A percentile compares a stretch with the other conserved stretches of the same genome.
These are phyloP conservation scores for Dasypolia templi DNA, from an alignment of 2,888 invertebrate genomes.

Conservation along the genomic window DNA sequence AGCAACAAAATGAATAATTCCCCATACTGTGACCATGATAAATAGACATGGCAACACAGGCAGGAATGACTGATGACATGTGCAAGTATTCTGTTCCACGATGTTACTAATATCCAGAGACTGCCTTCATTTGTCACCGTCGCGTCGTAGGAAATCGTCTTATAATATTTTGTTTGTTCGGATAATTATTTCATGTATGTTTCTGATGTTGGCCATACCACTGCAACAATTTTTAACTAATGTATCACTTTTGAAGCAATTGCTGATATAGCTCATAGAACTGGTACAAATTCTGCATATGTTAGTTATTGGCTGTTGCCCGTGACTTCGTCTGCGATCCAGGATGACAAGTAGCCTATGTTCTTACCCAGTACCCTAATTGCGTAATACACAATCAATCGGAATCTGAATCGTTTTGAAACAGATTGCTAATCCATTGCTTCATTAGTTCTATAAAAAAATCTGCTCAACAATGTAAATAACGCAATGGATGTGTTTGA, in stretches of 20 bases:
- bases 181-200: not conserved
- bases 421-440: too few relatives aligned
- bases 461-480: too few relatives aligned
- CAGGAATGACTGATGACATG: slow-evolving; percentile 40
- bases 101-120: slow-evolving; percentile 32
- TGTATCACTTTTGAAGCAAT: not conserved
- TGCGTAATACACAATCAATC: too few relatives aligned
- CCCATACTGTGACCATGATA: slow-evolving; percentile 24
- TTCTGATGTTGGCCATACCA: not conserved
- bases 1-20: slow-evolving; percentile 27
- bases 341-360: too few relatives aligned
- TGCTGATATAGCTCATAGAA: too few relatives aligned
- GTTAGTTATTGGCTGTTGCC: too few relatives aligned
- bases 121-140: slow-evolving; percentile 37
- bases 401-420: too few relatives aligned
- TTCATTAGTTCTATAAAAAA: too few relatives aligned
- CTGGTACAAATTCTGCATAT: too few relatives aligned
- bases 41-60: slow-evolving; percentile 25
- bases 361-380: too few relatives aligned
- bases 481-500: too few relatives aligned
- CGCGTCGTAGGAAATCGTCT: slow-evolving; percentile 19
- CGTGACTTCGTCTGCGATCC: too few relatives aligned
- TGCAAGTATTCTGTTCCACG: slow-evolving; percentile 26
- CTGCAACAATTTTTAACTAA: not conserved
- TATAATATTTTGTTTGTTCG: not conserved